phyloP scores from a whole-genome alignment of 53 echinoderm and acorn worm genomes.

The Glandiceps talaboti region DNA sequence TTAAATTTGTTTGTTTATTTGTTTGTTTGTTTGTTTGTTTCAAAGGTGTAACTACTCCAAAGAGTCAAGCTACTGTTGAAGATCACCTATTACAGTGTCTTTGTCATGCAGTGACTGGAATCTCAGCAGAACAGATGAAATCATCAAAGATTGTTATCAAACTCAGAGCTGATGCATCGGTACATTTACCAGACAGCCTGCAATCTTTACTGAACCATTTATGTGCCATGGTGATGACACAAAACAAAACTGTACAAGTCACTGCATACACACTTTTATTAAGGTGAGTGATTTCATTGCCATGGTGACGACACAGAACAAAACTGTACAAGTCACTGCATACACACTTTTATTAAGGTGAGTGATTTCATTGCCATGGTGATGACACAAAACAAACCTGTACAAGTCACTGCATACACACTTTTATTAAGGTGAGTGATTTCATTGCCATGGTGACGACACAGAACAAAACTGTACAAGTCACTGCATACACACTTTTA shows the following conservation, averaged over 20 bases:
- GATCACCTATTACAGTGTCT: constrained; percentile 27
- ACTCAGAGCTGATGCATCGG: neutral
- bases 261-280: constrained; percentile 33
- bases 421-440: too few species aligned
- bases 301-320: neutral
- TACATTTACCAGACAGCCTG: constrained; percentile 11
- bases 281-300: constrained; percentile 22
- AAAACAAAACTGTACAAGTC: constrained; percentile 17
- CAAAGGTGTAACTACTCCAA: constrained; percentile 13
- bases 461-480: too few species aligned
- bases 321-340: too few species aligned
- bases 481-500: too few species aligned
- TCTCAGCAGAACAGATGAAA: constrained; percentile 21
- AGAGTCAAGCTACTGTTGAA: constrained; percentile 6
- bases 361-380: too few species aligned
- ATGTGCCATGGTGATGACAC: constrained; percentile 17
- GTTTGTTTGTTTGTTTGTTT: neutral
- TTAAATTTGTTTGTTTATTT: neutral
- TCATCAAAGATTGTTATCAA: constrained; percentile 16
- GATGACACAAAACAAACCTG: too few species aligned
- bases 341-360: too few species aligned
- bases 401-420: too few species aligned
- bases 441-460: too few species aligned
- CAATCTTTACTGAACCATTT: constrained; percentile 25
- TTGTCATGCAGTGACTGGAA: constrained; percentile 17